phyloP scores from a whole-genome alignment of 2,113 vertebrate genomes.

The Notothenia rossii region DNA sequence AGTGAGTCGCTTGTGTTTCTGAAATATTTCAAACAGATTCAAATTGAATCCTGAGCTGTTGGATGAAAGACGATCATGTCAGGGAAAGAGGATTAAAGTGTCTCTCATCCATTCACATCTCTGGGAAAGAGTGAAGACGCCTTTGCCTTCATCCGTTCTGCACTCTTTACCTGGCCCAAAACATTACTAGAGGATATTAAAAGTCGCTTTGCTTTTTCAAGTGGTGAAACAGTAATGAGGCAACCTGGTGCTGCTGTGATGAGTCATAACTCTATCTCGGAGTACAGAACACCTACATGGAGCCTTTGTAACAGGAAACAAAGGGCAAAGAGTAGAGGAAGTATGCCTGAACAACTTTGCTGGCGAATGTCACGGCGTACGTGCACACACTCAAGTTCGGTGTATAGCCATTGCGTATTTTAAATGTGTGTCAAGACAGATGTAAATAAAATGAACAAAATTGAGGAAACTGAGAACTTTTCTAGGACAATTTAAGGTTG shows the following conservation, averaged over 20 bases:
- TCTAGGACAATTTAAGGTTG: background rate
- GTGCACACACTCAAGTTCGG: background rate
- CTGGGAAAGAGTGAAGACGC: slow-evolving; percentile 1
- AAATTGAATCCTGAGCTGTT: slow-evolving; percentile 32
- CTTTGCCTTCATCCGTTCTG: background rate
- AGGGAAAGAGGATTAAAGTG: slow-evolving; percentile 36
- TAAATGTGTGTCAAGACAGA: background rate
- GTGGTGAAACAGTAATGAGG: slow-evolving; percentile 22
- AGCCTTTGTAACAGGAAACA: slow-evolving; percentile 42
- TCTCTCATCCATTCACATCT: slow-evolving; percentile 3
- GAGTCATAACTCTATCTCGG: slow-evolving; percentile 49
- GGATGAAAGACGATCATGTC: slow-evolving; percentile 43
- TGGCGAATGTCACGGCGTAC: background rate
- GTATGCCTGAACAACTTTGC: slow-evolving; percentile 21
- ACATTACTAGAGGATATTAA: background rate
- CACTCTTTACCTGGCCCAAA: background rate
- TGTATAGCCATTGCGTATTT: background rate
- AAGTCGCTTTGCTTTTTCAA: background rate
- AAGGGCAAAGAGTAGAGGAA: slow-evolving; percentile 43
- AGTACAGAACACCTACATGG: slow-evolving; percentile 48
- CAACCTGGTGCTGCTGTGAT: slow-evolving; percentile 31
- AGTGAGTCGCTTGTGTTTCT: slow-evolving; percentile 13
- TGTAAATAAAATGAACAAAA: background rate
- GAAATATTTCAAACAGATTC: slow-evolving; percentile 45
- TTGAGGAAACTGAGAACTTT: background rate